Percentiles rank a stretch among this genome's conserved stretches.
phyloP scores from a whole-genome alignment of 2,797 vertebrate genomes.

The Anas capensis region DNA sequence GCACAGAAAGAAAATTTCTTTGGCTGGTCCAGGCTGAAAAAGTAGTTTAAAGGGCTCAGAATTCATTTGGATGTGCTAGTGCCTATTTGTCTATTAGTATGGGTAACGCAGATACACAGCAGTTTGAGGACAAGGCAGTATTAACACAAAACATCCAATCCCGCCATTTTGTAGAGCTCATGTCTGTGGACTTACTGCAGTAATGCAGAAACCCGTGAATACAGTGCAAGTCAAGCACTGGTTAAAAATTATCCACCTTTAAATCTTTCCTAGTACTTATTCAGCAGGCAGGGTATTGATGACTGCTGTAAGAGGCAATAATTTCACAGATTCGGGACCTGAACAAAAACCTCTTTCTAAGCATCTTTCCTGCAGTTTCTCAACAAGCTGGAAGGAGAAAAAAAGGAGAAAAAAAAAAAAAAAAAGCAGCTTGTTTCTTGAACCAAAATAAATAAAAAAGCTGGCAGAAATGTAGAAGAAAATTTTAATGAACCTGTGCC shows the following conservation, averaged over 20 bases:
- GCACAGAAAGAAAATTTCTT: background rate
- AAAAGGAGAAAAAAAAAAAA: too few relatives aligned
- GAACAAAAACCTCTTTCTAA: background rate
- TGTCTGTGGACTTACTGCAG: background rate
- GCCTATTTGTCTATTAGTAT: background rate
- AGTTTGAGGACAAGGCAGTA: background rate
- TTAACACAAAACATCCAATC: background rate
- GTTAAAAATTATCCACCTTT: background rate
- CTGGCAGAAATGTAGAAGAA: background rate
- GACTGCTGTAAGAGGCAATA: conserved; percentile 49
- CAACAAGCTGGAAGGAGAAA: background rate
- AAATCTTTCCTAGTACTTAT: conserved; percentile 39
- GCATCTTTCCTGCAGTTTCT: conserved; percentile 37
- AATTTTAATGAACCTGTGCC: background rate
- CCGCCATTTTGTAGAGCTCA: background rate
- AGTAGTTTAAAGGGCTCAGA: background rate
- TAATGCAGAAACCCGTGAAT: background rate
- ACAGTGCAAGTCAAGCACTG: background rate
- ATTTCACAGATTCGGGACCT: conserved; percentile 26
- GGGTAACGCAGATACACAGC: background rate
- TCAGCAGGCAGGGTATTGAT: conserved; percentile 59
- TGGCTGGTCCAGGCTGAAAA: background rate
- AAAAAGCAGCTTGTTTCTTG: background rate
- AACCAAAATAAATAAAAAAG: background rate
- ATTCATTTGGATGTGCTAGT: background rate